Percentiles rank a stretch among this genome's conserved stretches.
Conservation (phyloP, 2,888 invertebrate species). For the Pachymerium ferrugineum region DNA sequence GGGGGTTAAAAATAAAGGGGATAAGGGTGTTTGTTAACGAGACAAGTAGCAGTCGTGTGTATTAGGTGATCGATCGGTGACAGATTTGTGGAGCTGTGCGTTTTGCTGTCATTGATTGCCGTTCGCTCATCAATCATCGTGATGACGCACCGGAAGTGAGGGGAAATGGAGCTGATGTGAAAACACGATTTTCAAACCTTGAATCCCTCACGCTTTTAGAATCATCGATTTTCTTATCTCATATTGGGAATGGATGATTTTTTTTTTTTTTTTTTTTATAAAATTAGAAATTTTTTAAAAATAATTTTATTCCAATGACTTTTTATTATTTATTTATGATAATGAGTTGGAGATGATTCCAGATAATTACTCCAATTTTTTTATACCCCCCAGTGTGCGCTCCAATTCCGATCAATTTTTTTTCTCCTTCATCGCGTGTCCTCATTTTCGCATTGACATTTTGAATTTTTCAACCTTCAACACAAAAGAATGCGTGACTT, state of each 20-base stretch:
- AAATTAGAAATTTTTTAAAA: not conserved
- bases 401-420: no score
- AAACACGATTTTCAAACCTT: not conserved
- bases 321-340: no score
- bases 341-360: no score
- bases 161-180: conserved; percentile 8
- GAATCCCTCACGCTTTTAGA: not conserved
- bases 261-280: not conserved
- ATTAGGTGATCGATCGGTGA: not conserved
- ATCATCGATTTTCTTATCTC: conserved; percentile 3
- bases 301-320: not conserved
- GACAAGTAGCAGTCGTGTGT: not conserved
- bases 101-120: conserved; percentile 8
- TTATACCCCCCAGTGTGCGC: no score
- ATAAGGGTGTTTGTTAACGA: not conserved
- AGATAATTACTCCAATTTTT: no score
- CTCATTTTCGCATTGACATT: not conserved
- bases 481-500: not conserved
- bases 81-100: not conserved
- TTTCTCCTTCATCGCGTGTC: no score
- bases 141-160: conserved; percentile 13
- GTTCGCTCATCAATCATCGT: not conserved
- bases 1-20: no score
- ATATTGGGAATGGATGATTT: not conserved
- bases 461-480: not conserved